phyloP scores from a whole-genome alignment of 2,797 vertebrate species.

The Peromyscus attwateri region DNA sequence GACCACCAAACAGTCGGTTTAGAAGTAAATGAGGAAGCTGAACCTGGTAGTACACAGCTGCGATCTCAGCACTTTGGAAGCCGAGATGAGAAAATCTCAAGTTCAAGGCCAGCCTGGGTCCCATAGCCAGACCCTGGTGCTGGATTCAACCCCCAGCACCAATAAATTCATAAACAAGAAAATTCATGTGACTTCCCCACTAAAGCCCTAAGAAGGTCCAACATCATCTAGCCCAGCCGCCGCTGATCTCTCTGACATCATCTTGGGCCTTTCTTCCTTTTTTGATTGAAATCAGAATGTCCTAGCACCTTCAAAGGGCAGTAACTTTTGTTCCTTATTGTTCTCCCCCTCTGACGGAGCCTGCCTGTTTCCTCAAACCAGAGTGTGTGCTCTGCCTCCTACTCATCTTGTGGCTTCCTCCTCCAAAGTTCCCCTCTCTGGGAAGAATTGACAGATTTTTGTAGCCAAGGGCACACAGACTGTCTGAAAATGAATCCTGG shows the following conservation, averaged over 20 bases:
- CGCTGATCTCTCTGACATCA: neutral
- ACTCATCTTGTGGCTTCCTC: neutral
- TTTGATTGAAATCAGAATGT: neutral
- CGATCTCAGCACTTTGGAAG: neutral
- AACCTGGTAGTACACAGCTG: neutral
- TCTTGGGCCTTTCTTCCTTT: neutral
- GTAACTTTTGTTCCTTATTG: neutral
- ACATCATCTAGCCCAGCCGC: neutral
- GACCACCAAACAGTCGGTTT: neutral
- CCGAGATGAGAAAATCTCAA: neutral
- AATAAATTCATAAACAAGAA: neutral
- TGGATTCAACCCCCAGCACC: neutral
- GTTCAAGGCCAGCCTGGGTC: neutral
- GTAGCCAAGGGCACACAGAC: neutral
- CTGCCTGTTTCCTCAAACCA: neutral
- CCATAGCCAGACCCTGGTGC: neutral
- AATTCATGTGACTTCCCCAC: neutral
- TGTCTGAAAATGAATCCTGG: neutral
- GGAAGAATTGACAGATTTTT: neutral
- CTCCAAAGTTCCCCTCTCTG: neutral
- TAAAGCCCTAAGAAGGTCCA: neutral
- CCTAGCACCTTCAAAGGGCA: neutral
- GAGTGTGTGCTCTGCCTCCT: neutral
- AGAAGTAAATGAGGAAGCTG: neutral
- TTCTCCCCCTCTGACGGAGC: neutral